phyloP scores from a whole-genome alignment of 2,888 invertebrate genomes.

The Cephus sareptanus region DNA sequence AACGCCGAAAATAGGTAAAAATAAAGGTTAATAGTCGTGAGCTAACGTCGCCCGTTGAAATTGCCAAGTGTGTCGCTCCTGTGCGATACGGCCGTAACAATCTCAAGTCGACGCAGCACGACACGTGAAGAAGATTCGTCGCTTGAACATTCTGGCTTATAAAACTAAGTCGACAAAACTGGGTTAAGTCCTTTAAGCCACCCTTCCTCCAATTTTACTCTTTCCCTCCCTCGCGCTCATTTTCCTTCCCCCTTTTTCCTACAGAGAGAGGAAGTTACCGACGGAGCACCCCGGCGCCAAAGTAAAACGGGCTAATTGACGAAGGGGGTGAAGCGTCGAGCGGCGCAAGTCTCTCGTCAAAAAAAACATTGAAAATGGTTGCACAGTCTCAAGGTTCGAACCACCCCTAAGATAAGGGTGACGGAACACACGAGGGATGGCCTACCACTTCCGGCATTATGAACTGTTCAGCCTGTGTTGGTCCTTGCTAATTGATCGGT shows the following conservation, averaged over 20 bases:
- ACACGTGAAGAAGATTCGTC: background rate
- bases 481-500: background rate
- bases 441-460: background rate
- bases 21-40: background rate
- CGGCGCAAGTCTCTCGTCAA: background rate
- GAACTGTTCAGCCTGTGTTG: background rate
- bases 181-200: slow-evolving; percentile 3
- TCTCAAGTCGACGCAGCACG: background rate
- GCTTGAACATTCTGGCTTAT: background rate
- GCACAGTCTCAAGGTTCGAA: background rate
- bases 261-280: background rate
- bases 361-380: background rate
- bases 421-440: background rate
- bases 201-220: background rate
- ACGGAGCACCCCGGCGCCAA: background rate
- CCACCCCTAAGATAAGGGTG: background rate
- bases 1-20: background rate
- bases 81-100: background rate
- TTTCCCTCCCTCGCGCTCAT: background rate
- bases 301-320: background rate
- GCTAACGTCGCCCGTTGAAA: background rate
- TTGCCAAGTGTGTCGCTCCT: background rate
- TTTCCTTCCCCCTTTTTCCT: background rate
- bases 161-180: background rate
- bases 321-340: background rate